Conservation (phyloP, 2,888 invertebrate species). For the Octodonta nipae region DNA sequence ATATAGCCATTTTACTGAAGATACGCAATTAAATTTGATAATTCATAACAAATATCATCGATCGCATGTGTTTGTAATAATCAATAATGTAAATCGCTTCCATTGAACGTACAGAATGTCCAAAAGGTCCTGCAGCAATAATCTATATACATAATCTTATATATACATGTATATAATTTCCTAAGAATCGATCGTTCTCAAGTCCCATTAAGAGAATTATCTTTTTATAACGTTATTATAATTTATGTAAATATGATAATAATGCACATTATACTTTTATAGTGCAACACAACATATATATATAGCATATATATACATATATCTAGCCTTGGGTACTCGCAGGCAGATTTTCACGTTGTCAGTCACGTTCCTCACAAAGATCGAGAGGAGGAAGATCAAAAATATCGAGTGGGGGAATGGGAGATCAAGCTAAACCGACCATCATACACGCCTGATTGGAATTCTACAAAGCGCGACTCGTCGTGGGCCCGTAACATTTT, state of each 20-base stretch:
- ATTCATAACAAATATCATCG: no score
- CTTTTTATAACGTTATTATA: slow-evolving; percentile 32
- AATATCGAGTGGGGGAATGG: slow-evolving; percentile 22
- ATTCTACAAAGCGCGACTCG: slow-evolving; percentile 29
- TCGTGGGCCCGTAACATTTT: slow-evolving; percentile 25
- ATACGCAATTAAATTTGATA: no score
- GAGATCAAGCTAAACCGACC: no score
- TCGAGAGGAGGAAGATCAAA: slow-evolving; percentile 15
- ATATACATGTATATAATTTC: slow-evolving; percentile 2
- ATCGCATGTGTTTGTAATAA: no score
- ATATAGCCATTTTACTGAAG: no score
- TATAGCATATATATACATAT: no score
- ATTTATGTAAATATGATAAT: slow-evolving; percentile 38
- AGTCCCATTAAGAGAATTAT: slow-evolving; percentile 10
- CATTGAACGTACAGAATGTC: no score
- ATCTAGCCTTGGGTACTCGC: slow-evolving; percentile 26
- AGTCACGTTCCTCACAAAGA: slow-evolving; percentile 26
- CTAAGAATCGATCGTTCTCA: no score
- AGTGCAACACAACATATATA: no score
- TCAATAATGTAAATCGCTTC: no score
- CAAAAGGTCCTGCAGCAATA: no score
- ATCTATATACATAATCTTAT: no score
- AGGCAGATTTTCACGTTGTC: slow-evolving; percentile 27
- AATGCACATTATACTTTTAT: slow-evolving; percentile 27
- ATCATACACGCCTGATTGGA: slow-evolving; percentile 29